These are phyloP conservation scores for Drosophila hamatofila DNA, from an alignment of 2,888 invertebrate genomes.

Conservation along the genomic window DNA sequence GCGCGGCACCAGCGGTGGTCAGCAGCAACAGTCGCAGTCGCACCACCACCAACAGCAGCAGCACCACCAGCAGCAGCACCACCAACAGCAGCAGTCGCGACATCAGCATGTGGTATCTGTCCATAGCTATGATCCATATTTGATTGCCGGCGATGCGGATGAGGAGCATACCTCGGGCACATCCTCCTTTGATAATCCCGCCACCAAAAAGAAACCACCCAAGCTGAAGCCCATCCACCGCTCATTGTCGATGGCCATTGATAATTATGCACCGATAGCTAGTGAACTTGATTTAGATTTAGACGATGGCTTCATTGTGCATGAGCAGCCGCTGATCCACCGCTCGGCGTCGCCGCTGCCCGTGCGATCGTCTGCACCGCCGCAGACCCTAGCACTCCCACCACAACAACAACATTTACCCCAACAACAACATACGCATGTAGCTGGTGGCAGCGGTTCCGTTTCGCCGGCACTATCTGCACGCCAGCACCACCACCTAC, in stretches of 20 bases:
- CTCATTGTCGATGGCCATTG: constrained; percentile 85
- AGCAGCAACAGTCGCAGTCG: constrained; percentile 69
- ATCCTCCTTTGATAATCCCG: constrained; percentile 84
- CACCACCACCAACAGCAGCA: constrained; percentile 58
- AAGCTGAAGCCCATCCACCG: constrained; percentile 85
- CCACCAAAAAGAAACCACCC: constrained; percentile 84
- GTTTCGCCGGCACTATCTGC: constrained; percentile 83
- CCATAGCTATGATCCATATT: constrained; percentile 74
- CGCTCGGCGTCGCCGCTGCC: constrained; percentile 83
- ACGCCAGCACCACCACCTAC: constrained; percentile 82
- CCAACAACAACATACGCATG: constrained; percentile 65
- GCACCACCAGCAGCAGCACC: constrained; percentile 61
- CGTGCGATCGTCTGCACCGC: constrained; percentile 83
- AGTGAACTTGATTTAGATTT: constrained; percentile 63
- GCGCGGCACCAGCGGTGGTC: constrained; percentile 85
- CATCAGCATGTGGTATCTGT: constrained; percentile 80
- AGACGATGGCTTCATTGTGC: constrained; percentile 79
- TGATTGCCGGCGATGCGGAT: constrained; percentile 78
- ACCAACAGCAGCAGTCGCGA: constrained; percentile 63
- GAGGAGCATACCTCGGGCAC: constrained; percentile 82
- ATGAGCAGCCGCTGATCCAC: constrained; percentile 83
- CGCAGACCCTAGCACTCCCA: constrained; percentile 83
- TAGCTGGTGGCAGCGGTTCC: constrained; percentile 79
- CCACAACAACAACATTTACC: constrained; percentile 73
- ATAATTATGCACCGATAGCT: constrained; percentile 83